Conservation (phyloP, 2,797 vertebrate species). For the Microcaecilia unicolor region DNA sequence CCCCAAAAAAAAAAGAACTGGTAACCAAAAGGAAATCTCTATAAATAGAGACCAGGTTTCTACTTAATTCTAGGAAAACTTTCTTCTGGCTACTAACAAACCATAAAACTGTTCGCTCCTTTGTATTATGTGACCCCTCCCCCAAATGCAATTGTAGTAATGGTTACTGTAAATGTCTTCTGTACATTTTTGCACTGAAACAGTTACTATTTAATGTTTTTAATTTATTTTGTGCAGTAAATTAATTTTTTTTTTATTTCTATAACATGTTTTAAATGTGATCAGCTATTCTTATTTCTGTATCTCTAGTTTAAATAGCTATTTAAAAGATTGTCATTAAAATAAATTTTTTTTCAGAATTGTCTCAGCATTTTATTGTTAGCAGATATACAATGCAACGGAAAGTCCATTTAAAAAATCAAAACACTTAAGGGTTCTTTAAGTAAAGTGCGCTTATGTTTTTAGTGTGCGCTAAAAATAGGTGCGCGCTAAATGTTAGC, state of each 20-base stretch:
- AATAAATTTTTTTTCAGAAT: slow-evolving; percentile 22
- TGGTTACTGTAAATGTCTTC: slow-evolving; percentile 42
- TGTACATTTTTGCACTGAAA: slow-evolving; percentile 72
- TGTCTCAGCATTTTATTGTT: too few species aligned
- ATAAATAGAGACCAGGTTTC: too few species aligned
- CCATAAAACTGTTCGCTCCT: slow-evolving; percentile 10
- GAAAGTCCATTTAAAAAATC: too few species aligned
- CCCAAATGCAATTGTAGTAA: slow-evolving; percentile 29
- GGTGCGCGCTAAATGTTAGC: too few species aligned
- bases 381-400: too few species aligned
- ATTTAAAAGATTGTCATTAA: slow-evolving; percentile 45
- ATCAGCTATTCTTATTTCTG: slow-evolving; percentile 27
- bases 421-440: too few species aligned
- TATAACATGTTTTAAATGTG: slow-evolving; percentile 46
- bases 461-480: too few species aligned
- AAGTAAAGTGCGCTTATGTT: too few species aligned
- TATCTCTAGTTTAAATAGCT: slow-evolving; percentile 38
- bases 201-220: slow-evolving; percentile 70
- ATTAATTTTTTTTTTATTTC: slow-evolving; percentile 63
- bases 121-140: slow-evolving; percentile 21
- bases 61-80: slow-evolving; percentile 7
- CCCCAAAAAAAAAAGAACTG: not conserved
- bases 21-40: not conserved
- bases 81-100: slow-evolving; percentile 4
- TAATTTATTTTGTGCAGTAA: slow-evolving; percentile 70